A percentile compares a stretch with the other conserved stretches of the same genome.
Conservation (phyloP, 2,113 vertebrate species). For the Larimichthys polyactis region DNA sequence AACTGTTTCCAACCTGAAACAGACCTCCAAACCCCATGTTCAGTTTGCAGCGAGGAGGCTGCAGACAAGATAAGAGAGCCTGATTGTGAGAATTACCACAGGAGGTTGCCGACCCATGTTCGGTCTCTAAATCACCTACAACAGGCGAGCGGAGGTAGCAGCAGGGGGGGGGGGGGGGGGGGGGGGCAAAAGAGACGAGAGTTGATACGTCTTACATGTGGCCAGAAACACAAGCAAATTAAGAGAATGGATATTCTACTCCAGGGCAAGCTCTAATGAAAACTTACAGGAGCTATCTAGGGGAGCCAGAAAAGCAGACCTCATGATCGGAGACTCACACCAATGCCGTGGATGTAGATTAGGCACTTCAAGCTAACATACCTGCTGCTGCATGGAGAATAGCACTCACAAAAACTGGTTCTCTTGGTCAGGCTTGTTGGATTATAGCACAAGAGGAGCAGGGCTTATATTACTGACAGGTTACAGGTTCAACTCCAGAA, state of each 20-base stretch:
- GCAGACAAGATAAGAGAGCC: neutral
- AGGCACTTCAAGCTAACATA: neutral
- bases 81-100: neutral
- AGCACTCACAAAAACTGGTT: neutral
- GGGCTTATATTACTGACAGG: neutral
- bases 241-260: neutral
- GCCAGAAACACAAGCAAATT: neutral
- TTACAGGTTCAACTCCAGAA: neutral
- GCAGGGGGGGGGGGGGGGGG: no score
- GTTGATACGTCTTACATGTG: neutral
- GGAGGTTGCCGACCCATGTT: neutral
- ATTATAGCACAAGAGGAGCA: neutral
- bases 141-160: neutral
- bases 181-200: neutral
- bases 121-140: conserved; percentile 13
- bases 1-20: conserved; percentile 14
- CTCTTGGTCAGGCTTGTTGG: neutral
- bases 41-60: neutral
- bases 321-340: neutral
- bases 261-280: neutral
- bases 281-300: neutral
- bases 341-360: neutral
- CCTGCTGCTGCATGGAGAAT: neutral
- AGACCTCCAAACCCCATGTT: neutral
- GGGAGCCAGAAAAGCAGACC: neutral